Evolutionary conservation across 2,888 invertebrate genomes (phyloP).

Genomic region (Leucoma salicis): DNA sequence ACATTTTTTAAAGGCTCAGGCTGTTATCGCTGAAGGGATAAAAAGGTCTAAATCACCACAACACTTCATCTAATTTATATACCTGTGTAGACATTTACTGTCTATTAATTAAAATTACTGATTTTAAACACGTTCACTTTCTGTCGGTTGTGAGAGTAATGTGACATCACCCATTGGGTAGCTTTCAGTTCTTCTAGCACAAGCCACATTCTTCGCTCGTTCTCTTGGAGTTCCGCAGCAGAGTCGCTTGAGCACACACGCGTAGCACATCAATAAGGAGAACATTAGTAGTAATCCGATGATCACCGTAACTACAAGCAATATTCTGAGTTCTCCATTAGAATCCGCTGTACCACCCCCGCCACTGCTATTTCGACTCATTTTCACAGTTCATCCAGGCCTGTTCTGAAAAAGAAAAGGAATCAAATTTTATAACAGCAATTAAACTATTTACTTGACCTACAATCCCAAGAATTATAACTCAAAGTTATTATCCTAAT

Average conservation of each 20-base stretch:
- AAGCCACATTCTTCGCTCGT: constrained; percentile 63
- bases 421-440: too few relatives aligned
- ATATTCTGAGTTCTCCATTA: constrained; percentile 81
- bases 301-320: constrained; percentile 82
- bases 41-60: too few relatives aligned
- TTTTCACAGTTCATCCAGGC: constrained; percentile 34
- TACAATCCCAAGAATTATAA: too few relatives aligned
- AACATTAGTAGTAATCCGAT: constrained; percentile 83
- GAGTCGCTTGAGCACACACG: constrained; percentile 84
- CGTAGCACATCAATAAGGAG: constrained; percentile 85
- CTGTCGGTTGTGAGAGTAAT: constrained; percentile 83
- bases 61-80: too few relatives aligned
- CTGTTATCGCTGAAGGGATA: too few relatives aligned
- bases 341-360: constrained; percentile 61
- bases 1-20: background rate
- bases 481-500: too few relatives aligned
- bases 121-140: constrained; percentile 74
- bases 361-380: constrained; percentile 64
- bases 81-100: background rate
- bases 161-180: constrained; percentile 84
- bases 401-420: constrained; percentile 51
- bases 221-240: constrained; percentile 82
- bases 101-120: background rate
- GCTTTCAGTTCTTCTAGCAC: constrained; percentile 70
- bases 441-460: too few relatives aligned